These are phyloP conservation scores for Lacanobia oleracea DNA, from an alignment of 2,888 invertebrate species.

Conservation along the genomic window DNA sequence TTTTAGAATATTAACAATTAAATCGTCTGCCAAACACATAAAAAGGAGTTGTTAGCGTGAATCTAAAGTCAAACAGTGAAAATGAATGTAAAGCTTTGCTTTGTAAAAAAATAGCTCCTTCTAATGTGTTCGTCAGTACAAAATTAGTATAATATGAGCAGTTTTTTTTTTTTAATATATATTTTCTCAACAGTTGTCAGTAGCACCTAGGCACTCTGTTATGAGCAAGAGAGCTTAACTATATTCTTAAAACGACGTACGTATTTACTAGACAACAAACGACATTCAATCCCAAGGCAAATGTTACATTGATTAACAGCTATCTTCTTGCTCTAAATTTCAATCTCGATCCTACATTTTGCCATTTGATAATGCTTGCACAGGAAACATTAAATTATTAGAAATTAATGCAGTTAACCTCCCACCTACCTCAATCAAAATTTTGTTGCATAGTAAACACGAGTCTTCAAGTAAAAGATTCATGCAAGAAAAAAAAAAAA, in stretches of 20 bases:
- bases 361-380: no score
- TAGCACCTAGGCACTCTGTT: constrained; percentile 61
- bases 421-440: neutral
- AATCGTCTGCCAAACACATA: constrained; percentile 26
- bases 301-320: no score
- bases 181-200: constrained; percentile 33
- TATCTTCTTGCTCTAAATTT: no score
- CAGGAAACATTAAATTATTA: no score
- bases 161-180: constrained; percentile 29
- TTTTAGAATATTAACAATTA: constrained; percentile 10
- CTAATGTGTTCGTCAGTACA: constrained; percentile 35
- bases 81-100: constrained; percentile 34
- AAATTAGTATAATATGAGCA: constrained; percentile 49
- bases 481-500: constrained; percentile 24
- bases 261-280: constrained; percentile 22
- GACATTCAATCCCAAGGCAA: no score
- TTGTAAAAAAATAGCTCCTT: constrained; percentile 15
- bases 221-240: constrained; percentile 61
- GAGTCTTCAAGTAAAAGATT: constrained; percentile 9
- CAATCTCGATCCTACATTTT: no score
- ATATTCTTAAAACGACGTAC: constrained; percentile 20
- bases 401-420: no score
- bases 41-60: constrained; percentile 26
- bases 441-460: constrained; percentile 13
- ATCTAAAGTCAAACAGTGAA: constrained; percentile 11